These are phyloP conservation scores for Terrapene triunguis DNA, from an alignment of 2,113 vertebrate genomes.

Conservation along the genomic window DNA sequence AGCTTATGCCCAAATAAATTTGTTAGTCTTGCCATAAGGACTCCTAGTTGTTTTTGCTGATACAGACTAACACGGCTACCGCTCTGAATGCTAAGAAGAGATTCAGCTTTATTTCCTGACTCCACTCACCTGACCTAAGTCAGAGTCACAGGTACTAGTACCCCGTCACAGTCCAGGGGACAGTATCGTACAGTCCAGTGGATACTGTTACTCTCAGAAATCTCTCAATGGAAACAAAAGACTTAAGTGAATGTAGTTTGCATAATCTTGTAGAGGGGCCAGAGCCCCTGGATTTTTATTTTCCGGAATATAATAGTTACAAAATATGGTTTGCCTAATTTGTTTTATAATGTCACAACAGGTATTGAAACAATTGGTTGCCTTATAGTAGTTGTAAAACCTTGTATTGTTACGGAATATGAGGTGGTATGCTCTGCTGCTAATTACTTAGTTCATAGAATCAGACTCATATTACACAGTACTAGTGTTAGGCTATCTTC, in stretches of 20 bases:
- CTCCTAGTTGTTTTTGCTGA: too few relatives aligned
- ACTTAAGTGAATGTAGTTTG: neutral
- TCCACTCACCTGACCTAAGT: neutral
- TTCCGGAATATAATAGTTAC: neutral
- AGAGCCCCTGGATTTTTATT: neutral
- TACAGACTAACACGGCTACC: too few relatives aligned
- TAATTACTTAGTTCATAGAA: neutral
- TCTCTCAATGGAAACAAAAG: neutral
- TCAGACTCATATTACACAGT: neutral
- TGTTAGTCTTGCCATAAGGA: too few relatives aligned
- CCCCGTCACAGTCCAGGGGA: neutral
- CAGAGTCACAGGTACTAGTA: neutral
- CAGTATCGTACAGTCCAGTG: neutral
- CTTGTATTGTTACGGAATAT: neutral
- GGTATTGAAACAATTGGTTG: neutral
- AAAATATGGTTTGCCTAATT: neutral
- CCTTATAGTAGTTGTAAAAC: neutral
- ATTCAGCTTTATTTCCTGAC: neutral
- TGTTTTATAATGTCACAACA: neutral
- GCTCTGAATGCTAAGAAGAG: neutral
- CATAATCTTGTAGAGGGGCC: neutral
- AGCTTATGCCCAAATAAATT: too few relatives aligned
- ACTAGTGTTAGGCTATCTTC: neutral
- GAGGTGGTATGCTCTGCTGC: neutral
- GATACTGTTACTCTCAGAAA: neutral